Percentiles rank a stretch among this genome's conserved stretches.
Evolutionary conservation across 2,888 invertebrate genomes (phyloP).

Genomic region (Plusia festucae): DNA sequence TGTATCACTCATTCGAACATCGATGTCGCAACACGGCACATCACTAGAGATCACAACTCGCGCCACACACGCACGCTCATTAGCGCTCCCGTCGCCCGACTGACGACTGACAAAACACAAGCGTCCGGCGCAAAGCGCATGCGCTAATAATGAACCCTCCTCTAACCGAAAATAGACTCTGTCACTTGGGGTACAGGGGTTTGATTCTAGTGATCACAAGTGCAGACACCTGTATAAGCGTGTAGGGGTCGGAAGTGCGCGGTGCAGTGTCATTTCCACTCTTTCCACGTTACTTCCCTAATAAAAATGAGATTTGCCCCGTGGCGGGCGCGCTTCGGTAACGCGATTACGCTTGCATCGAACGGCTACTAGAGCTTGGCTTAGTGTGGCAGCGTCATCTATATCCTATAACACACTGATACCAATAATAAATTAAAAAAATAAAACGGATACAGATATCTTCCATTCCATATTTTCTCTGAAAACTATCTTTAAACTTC

Average conservation of each 20-base stretch:
- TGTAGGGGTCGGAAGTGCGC: conserved; percentile 84
- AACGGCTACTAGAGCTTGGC: conserved; percentile 47
- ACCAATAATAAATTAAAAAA: not conserved
- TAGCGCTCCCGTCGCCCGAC: conserved; percentile 67
- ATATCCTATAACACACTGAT: conserved; percentile 10
- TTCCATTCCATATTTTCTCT: not conserved
- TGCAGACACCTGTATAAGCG: conserved; percentile 84
- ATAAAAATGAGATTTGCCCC: conserved; percentile 85
- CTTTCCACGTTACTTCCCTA: conserved; percentile 84
- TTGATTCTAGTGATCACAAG: conserved; percentile 32
- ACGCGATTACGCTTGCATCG: conserved; percentile 68
- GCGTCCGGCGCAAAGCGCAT: conserved; percentile 69
- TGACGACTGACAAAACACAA: conserved; percentile 76
- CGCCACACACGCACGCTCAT: conserved; percentile 59
- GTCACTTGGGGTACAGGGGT: conserved; percentile 46
- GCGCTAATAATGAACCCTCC: conserved; percentile 56
- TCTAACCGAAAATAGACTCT: conserved; percentile 58
- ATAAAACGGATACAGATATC: not conserved
- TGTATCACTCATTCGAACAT: conserved; percentile 43
- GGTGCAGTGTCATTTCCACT: conserved; percentile 88
- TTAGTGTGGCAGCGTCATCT: conserved; percentile 26
- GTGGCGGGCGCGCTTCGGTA: conserved; percentile 56
- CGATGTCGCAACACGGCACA: conserved; percentile 71
- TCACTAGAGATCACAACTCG: conserved; percentile 63
- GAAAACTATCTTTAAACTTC: not conserved